phyloP scores from a whole-genome alignment of 2,888 invertebrate species.

The Cheilosia impressa region DNA sequence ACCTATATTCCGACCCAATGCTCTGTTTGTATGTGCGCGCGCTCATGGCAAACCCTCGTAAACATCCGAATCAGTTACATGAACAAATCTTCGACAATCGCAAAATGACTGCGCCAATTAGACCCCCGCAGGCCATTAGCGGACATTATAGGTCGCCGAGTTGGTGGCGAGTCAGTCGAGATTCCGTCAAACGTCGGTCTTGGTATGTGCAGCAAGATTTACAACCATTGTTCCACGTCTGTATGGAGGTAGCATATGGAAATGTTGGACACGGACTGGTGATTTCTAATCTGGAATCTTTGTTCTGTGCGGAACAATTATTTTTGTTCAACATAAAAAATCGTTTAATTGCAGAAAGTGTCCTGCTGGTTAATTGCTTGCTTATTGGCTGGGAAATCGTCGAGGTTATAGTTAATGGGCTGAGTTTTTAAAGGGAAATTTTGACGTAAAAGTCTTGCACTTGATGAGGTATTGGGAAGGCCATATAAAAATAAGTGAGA shows the following conservation, averaged over 20 bases:
- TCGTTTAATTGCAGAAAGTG: slow-evolving; percentile 51
- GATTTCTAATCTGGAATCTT: slow-evolving; percentile 28
- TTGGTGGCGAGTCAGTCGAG: neutral
- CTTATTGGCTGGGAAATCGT: slow-evolving; percentile 21
- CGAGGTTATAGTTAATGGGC: neutral
- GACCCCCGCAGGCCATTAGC: slow-evolving; percentile 68
- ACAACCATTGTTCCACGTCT: slow-evolving; percentile 4
- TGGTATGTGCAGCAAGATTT: slow-evolving; percentile 23
- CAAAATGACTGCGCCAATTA: slow-evolving; percentile 71
- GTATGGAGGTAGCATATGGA: slow-evolving; percentile 11
- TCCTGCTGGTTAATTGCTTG: slow-evolving; percentile 58
- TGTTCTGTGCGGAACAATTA: slow-evolving; percentile 11
- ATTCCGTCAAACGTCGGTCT: slow-evolving; percentile 9
- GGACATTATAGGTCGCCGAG: slow-evolving; percentile 37
- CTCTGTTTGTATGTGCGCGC: no score
- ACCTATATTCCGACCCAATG: neutral
- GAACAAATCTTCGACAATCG: slow-evolving; percentile 69
- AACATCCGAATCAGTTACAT: slow-evolving; percentile 51
- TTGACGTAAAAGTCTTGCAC: no score
- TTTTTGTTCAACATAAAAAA: slow-evolving; percentile 16
- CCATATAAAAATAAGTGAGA: no score
- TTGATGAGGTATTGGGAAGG: no score
- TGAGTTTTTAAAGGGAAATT: neutral
- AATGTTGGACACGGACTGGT: slow-evolving; percentile 16
- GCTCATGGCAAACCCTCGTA: slow-evolving; percentile 10